A percentile compares a stretch with the other conserved stretches of the same genome.
Conservation (phyloP, 1,140 invertebrate genomes). For the Himalopsyche phryganea region DNA sequence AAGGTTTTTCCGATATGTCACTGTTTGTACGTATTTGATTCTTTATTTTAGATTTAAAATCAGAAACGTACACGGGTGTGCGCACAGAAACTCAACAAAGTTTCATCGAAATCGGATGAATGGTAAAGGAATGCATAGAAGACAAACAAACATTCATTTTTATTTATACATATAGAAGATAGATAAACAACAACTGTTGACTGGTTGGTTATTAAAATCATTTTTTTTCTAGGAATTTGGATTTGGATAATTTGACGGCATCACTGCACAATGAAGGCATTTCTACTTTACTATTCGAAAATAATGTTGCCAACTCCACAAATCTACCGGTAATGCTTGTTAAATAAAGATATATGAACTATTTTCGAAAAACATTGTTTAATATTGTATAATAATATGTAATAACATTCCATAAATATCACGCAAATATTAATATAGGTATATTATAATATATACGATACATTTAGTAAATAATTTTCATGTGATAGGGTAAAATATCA, state of each 20-base stretch:
- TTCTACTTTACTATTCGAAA: conserved; percentile 12
- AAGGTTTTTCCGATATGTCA: too few species aligned
- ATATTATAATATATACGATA: background rate
- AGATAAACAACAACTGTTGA: too few species aligned
- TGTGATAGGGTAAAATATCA: too few species aligned
- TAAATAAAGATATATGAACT: background rate
- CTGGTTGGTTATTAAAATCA: too few species aligned
- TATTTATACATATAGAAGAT: too few species aligned
- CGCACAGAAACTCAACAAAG: too few species aligned
- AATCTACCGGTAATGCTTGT: background rate
- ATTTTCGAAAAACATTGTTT: conserved; percentile 1
- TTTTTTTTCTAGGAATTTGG: background rate
- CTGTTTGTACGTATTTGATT: too few species aligned
- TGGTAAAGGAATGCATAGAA: too few species aligned
- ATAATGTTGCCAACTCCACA: background rate
- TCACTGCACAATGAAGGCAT: conserved; percentile 7
- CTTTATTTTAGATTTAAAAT: too few species aligned
- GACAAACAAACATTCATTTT: too few species aligned
- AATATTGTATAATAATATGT: background rate
- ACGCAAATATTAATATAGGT: background rate
- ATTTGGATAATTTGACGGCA: background rate
- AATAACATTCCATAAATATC: background rate
- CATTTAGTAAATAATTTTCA: background rate
- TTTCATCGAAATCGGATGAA: too few species aligned
- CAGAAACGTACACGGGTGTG: too few species aligned